Evolutionary conservation across 2,113 vertebrate genomes (phyloP), one percentile per base, ranked within the genome.

Genomic region (Todiramphus chloris): DNA sequence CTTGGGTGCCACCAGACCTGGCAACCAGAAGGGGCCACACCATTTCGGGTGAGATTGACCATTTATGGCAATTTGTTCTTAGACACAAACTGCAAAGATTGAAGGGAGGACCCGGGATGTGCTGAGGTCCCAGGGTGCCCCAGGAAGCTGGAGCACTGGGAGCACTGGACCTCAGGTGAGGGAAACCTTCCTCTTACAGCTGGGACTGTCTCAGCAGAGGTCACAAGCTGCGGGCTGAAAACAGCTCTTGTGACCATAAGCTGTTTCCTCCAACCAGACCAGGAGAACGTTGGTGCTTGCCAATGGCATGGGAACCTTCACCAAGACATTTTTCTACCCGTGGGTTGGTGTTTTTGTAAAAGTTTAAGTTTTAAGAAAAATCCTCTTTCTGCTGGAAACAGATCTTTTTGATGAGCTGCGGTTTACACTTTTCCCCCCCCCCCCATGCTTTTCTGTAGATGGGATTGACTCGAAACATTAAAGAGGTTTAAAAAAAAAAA

Each of bases 131-230:
- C 41, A 31, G 16, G 76, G 17, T 11, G 37, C 18, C 56, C n/a
- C 2, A 2, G 43, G 66, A 87, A 87, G 46, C 69, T 3, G 1
- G 2, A 60, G 46, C 76, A 28, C 37, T 33, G 5, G 48, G 13
- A 59, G 67, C 19, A 31, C 44, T 6, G 66, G 83, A 56, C n/a
- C 33, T 79, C 51, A 44, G 21, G 43, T 15, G 55, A 77, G 17
- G 51, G 46, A 41, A 74, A 75, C 39, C 62, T 64, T 64, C 24
- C 11, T 58, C n/a, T 21, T 24, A 14, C 0, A 0, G 20, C 53
- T 75, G 75, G 23, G 33, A 70, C n/a, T 31, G 44, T 48, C n/a
- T 55, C 46, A 43, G n/a, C 46, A 76, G 23, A 60, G 31, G 12
- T 17, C 24, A 31, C 8, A 33, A 53, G 66, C n/a, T 63, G 33